These are phyloP conservation scores for Malachius bipustulatus DNA, from an alignment of 2,888 invertebrate species.

Conservation along the genomic window DNA sequence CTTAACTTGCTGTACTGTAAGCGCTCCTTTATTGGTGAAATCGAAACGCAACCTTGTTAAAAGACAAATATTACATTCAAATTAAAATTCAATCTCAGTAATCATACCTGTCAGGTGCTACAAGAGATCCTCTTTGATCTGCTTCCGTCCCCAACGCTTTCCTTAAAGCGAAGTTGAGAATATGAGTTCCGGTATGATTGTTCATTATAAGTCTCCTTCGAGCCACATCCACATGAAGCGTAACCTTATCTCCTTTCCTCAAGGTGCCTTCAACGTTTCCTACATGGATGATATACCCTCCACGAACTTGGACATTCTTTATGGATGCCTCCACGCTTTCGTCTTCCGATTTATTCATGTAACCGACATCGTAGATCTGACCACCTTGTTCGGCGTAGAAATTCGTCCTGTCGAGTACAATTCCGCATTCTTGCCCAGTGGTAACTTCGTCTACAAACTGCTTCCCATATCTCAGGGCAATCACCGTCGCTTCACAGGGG, in stretches of 20 bases:
- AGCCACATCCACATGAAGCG: conserved; percentile 68
- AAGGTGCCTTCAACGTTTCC: conserved; percentile 80
- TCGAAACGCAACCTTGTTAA: conserved; percentile 78
- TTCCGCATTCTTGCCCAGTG: conserved; percentile 81
- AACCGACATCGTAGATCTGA: conserved; percentile 94
- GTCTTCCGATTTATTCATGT: conserved; percentile 44
- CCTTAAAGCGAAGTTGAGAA: conserved; percentile 87
- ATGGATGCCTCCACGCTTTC: conserved; percentile 86
- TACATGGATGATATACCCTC: conserved; percentile 89
- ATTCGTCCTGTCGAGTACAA: conserved; percentile 81
- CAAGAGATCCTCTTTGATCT: conserved; percentile 93
- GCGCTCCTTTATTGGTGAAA: conserved; percentile 88
- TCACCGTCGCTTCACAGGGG: conserved; percentile 59
- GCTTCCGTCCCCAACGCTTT: conserved; percentile 82
- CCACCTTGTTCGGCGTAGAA: conserved; percentile 99
- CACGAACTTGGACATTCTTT: conserved; percentile 86
- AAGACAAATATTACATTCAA: neutral
- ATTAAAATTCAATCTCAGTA: neutral
- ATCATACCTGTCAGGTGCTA: conserved; percentile 69
- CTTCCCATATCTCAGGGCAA: conserved; percentile 70
- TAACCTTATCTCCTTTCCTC: conserved; percentile 73
- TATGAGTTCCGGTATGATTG: conserved; percentile 97
- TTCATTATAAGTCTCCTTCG: conserved; percentile 91
- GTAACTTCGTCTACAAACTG: conserved; percentile 72
- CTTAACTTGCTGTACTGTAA: conserved; percentile 80